Base-by-base conservation (phyloP, 30 jellyfish, hydroid and myxozoan species). In the Turritopsis dohrnii region DNA sequence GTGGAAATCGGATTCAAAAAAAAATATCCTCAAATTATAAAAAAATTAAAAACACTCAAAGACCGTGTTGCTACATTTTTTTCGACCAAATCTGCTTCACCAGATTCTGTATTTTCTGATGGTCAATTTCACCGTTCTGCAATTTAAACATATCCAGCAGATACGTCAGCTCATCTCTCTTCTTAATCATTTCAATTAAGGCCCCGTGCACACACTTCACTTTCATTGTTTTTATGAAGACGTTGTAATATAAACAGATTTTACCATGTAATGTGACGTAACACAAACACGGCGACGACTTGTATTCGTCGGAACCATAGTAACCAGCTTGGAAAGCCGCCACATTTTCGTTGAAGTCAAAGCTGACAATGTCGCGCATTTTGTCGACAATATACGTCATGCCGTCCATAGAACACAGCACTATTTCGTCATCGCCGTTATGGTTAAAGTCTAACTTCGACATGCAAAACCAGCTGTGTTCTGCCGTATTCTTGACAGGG, bases 321-420 rank as follows among this genome's bases (percentile, higher is more conserved):
- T 53, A 28, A 17, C 98, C 98, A 25, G 98, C 98, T 22, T 82
- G 65, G 84, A 93, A 93, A 18, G 96, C 98, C 69, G 97, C 95
- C 66, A 93, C 89, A 53, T 88, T 84, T 27, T 85, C 96, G 74
- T 92, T 95, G 74, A 88, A 88, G 28, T 90, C 80, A 79, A 76
- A 93, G 54, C 94, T 60, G 9, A 89, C 85, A 7, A 83, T 53
- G 21, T 93, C 89, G 25, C 90, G 84, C 71, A 75, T 60, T 53
- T 74, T 76, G 79, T 88, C 94, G 18, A 88, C 72, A 75, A 93
- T 84, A 74, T 93, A 89, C 21, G 98, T 88, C 89, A 88, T 86
- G 31, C 98, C 98, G 74, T 88, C 92, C 96, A 92, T 69, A n/a
- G 96, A 79, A 86, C 98, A 93, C 30, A 93, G 72, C 1, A 79